Evolutionary conservation across 2,113 vertebrate species (phyloP).

Genomic region (Anser cygnoides): DNA sequence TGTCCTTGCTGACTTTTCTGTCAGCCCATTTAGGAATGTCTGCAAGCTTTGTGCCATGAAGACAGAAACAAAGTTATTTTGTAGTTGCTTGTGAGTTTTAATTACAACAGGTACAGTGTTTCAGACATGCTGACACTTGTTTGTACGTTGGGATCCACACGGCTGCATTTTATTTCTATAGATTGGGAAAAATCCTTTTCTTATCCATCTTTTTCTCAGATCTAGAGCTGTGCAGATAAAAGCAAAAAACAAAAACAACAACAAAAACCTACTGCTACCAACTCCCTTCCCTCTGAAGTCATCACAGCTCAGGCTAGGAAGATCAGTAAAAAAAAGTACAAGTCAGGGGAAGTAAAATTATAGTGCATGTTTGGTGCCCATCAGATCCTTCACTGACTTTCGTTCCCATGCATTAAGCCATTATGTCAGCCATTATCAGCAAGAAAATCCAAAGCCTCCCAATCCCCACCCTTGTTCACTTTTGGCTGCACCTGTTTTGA

Average conservation of each 20-base stretch:
- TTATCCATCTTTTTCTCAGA: slow-evolving; percentile 49
- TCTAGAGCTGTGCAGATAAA: slow-evolving; percentile 15
- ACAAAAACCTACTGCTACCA: neutral
- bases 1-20: slow-evolving; percentile 26
- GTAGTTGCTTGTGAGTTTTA: slow-evolving; percentile 24
- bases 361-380: neutral
- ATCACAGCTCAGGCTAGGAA: neutral
- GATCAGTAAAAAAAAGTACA: neutral
- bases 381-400: neutral
- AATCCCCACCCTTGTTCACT: neutral
- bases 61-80: slow-evolving; percentile 24
- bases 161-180: slow-evolving; percentile 21
- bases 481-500: neutral
- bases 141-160: slow-evolving; percentile 53
- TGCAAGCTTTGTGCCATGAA: slow-evolving; percentile 13
- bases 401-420: neutral
- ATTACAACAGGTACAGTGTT: slow-evolving; percentile 20
- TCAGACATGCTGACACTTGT: slow-evolving; percentile 11
- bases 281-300: neutral
- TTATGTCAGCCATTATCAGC: neutral
- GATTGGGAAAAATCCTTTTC: slow-evolving; percentile 43
- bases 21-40: slow-evolving; percentile 11
- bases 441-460: neutral
- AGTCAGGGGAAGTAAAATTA: neutral
- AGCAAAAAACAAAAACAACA: neutral